These are phyloP conservation scores for Keiferia lycopersicella DNA, from an alignment of 2,888 invertebrate genomes.

Conservation along the genomic window DNA sequence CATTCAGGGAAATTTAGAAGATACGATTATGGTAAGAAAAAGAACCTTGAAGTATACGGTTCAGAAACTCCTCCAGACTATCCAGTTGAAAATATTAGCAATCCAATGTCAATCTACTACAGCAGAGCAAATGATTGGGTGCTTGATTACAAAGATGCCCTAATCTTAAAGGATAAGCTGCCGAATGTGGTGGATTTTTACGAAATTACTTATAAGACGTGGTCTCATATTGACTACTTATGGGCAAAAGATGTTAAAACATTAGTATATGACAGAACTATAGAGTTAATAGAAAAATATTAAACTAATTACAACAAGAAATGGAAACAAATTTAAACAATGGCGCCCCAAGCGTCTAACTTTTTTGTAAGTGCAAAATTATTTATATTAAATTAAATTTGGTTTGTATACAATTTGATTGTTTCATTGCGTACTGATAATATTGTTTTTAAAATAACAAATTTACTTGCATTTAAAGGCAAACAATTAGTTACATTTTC, in stretches of 20 bases:
- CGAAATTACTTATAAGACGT: constrained; percentile 74
- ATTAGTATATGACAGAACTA: constrained; percentile 28
- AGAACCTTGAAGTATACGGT: constrained; percentile 57
- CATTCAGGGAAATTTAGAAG: constrained; percentile 54
- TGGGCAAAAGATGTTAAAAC: constrained; percentile 58
- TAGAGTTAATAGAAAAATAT: constrained; percentile 20
- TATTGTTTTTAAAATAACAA: no score
- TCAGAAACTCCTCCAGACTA: constrained; percentile 53
- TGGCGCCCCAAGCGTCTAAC: no score
- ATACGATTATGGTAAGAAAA: constrained; percentile 55
- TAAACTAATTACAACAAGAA: no score
- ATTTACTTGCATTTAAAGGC: no score
- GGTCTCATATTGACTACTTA: constrained; percentile 66
- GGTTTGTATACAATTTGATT: no score
- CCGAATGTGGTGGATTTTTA: constrained; percentile 78
- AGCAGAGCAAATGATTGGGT: constrained; percentile 83
- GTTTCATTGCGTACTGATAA: no score
- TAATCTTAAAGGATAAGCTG: constrained; percentile 72
- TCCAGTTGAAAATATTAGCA: constrained; percentile 47
- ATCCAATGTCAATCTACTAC: constrained; percentile 63
- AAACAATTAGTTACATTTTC: constrained; percentile 21
- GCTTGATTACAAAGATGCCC: constrained; percentile 80
- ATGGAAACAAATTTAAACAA: no score
- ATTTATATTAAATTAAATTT: no score
- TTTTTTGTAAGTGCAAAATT: no score